Conservation (phyloP, 2,797 vertebrate genomes). For the Chelmon rostratus region DNA sequence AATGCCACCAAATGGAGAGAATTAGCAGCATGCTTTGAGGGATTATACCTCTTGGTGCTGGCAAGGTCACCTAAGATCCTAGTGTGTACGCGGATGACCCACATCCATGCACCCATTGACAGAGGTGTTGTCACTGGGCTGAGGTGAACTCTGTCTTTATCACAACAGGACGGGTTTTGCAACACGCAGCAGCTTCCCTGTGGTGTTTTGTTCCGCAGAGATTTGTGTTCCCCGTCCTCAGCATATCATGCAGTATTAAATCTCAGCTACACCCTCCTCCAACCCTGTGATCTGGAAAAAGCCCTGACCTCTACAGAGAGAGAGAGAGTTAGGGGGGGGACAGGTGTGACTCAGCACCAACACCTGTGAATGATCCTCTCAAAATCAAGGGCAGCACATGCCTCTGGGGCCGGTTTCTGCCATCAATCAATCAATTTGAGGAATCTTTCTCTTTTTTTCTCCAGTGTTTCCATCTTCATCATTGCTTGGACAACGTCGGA, state of each 20-base stretch:
- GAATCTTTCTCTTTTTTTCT: neutral
- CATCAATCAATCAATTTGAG: slow-evolving; percentile 30
- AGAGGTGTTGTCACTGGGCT: slow-evolving; percentile 7
- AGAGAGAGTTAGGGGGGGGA: slow-evolving; percentile 15
- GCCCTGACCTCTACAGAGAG: slow-evolving; percentile 62
- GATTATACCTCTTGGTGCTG: slow-evolving; percentile 5
- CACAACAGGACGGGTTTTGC: slow-evolving; percentile 21
- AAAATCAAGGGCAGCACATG: slow-evolving; percentile 52
- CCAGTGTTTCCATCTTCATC: slow-evolving; percentile 22
- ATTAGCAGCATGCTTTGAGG: neutral
- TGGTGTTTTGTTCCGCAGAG: slow-evolving; percentile 60
- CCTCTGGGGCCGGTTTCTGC: neutral
- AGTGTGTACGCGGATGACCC: neutral
- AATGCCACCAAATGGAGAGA: neutral
- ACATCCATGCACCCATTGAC: neutral
- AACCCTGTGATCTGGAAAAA: slow-evolving; percentile 63
- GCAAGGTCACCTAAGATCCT: neutral
- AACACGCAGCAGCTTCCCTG: slow-evolving; percentile 25
- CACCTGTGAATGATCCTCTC: slow-evolving; percentile 58
- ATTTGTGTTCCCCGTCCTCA: slow-evolving; percentile 69
- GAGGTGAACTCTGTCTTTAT: slow-evolving; percentile 14
- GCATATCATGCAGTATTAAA: slow-evolving; percentile 75
- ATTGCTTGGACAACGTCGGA: slow-evolving; percentile 23
- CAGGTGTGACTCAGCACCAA: slow-evolving; percentile 81
- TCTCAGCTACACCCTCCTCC: slow-evolving; percentile 61